Evolutionary conservation across 2,888 invertebrate species (phyloP).

Genomic region (Andrena bicolor): DNA sequence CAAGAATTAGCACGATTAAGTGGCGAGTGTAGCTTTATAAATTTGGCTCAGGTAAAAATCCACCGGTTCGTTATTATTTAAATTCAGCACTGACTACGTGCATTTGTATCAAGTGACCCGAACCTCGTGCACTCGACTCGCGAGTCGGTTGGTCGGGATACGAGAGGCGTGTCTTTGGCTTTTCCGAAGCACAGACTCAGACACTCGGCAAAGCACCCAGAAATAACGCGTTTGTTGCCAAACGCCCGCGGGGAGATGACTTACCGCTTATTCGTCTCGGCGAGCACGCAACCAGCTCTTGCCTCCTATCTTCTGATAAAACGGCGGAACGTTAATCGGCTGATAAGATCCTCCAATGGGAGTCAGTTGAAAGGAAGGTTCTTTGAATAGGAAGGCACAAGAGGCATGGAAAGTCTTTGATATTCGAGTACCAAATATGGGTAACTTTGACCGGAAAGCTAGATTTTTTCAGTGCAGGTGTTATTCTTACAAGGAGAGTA

Average conservation of each 20-base stretch:
- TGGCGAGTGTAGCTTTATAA: too few relatives aligned
- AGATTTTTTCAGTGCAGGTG: too few relatives aligned
- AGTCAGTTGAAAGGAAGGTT: too few relatives aligned
- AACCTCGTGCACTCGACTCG: not conserved
- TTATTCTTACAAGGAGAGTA: too few relatives aligned
- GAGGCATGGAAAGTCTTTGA: too few relatives aligned
- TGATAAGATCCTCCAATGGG: conserved; percentile 18
- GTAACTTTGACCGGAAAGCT: too few relatives aligned
- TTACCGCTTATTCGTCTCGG: conserved; percentile 42
- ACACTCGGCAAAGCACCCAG: conserved; percentile 35
- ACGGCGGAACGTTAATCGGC: conserved; percentile 13
- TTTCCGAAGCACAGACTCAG: conserved; percentile 24
- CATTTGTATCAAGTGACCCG: not conserved
- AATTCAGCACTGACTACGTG: too few relatives aligned
- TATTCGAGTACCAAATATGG: too few relatives aligned
- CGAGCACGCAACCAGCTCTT: not conserved
- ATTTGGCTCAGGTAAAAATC: too few relatives aligned
- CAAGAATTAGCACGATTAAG: too few relatives aligned
- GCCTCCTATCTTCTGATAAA: conserved; percentile 12
- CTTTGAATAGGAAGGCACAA: too few relatives aligned
- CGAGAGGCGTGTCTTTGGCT: conserved; percentile 25
- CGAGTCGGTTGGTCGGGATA: not conserved
- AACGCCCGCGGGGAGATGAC: conserved; percentile 43
- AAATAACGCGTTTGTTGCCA: conserved; percentile 65
- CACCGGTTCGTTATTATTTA: too few relatives aligned